phyloP scores from a whole-genome alignment of 37 sponge, comb jelly and placozoan genomes.

The Agelas oroides region DNA sequence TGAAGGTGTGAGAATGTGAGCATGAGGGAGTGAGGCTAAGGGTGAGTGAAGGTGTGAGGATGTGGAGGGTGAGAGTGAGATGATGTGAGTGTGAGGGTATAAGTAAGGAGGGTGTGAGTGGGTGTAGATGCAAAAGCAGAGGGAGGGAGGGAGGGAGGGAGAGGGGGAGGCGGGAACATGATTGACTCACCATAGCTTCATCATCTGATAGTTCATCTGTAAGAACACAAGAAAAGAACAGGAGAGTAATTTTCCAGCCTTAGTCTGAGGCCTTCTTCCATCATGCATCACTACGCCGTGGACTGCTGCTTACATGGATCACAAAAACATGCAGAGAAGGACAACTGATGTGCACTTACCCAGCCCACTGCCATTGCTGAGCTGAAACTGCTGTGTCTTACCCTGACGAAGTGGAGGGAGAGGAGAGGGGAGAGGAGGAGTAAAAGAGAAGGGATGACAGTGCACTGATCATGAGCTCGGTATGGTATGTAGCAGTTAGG shows the following conservation, averaged over 20 bases:
- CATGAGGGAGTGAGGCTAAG: background rate
- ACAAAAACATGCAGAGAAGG: too few relatives aligned
- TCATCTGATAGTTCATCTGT: background rate
- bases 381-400: background rate
- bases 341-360: background rate
- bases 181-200: background rate
- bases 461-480: too few relatives aligned
- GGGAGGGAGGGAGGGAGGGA: slow-evolving; percentile 2
- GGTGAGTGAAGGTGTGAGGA: slow-evolving; percentile 2
- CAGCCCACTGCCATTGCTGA: background rate
- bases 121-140: too few relatives aligned
- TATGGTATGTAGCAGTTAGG: too few relatives aligned
- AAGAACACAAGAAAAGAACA: background rate
- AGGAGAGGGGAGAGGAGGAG: too few relatives aligned
- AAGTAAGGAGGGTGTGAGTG: slow-evolving; percentile 25
- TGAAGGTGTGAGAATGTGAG: slow-evolving; percentile 35
- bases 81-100: slow-evolving; percentile 11
- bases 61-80: too few relatives aligned
- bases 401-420: too few relatives aligned
- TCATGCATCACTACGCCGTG: too few relatives aligned
- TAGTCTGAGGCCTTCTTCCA: too few relatives aligned
- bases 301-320: too few relatives aligned
- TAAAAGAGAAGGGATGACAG: too few relatives aligned
- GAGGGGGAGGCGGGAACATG: background rate
- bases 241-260: background rate